Conservation (phyloP, 2,888 invertebrate genomes). For the Hypena proboscidalis region DNA sequence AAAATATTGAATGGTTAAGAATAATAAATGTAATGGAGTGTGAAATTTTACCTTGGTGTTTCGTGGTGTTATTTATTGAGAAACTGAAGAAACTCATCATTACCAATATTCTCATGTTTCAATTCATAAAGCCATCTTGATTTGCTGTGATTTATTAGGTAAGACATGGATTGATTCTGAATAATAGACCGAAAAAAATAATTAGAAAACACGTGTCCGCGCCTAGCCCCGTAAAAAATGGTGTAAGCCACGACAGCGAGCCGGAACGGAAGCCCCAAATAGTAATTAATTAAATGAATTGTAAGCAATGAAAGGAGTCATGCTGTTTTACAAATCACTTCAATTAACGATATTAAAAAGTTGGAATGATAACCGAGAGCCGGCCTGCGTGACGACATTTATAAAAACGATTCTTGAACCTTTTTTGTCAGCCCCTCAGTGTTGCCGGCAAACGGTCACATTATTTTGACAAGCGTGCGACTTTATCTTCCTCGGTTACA, state of each 20-base stretch:
- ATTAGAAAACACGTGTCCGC: conserved; percentile 62
- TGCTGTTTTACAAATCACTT: conserved; percentile 86
- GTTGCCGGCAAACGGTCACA: conserved; percentile 50
- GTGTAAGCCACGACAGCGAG: conserved; percentile 67
- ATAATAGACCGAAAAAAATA: conserved; percentile 45
- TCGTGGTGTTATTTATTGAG: conserved; percentile 15
- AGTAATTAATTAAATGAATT: conserved; percentile 84
- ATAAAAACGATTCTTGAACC: conserved; percentile 53
- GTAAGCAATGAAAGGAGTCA: conserved; percentile 84
- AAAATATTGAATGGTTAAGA: conserved; percentile 16
- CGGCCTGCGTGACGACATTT: conserved; percentile 66
- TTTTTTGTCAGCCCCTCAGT: conserved; percentile 47
- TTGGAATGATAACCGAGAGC: conserved; percentile 72
- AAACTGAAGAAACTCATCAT: conserved; percentile 11
- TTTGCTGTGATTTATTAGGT: conserved; percentile 13
- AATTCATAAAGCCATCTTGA: neutral
- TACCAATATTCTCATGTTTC: conserved; percentile 5
- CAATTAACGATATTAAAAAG: conserved; percentile 85
- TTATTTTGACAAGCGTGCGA: conserved; percentile 75
- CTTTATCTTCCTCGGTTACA: conserved; percentile 61
- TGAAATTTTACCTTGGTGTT: conserved; percentile 22
- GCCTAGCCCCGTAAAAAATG: conserved; percentile 71
- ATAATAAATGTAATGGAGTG: conserved; percentile 25
- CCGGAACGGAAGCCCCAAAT: conserved; percentile 81
- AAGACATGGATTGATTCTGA: conserved; percentile 30